Evolutionary conservation across 2,888 invertebrate species (phyloP), one percentile per base, ranked within the genome.

Genomic region (Acrobasis suavella): DNA sequence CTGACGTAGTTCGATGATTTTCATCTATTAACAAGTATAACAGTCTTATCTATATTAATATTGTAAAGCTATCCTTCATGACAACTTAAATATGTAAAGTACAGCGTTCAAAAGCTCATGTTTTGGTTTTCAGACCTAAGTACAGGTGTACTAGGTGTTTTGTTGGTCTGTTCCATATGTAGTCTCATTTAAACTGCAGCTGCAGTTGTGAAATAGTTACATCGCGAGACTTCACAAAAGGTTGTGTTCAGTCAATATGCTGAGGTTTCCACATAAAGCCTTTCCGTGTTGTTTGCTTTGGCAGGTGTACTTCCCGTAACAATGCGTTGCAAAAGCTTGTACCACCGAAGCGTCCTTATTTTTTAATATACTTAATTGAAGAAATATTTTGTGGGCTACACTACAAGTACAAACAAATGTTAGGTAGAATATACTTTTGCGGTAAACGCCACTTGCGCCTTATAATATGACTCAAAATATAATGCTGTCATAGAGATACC

Each of bases 241-340:
- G 50, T 38, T 15, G 50, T 17, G 50, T 15, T 9, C 50, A 50
- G 22, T 50, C 15, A 60, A 60, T 50, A 39, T 37, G 37, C 42
- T 49, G 2, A 14, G 15, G 54, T 49, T 54, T 55, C 54, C 32
- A 60, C 32, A 49, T 60, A 60, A 54, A 60, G 60, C 60, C 10
- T 60, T 60, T 42, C 52, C 52, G 22, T 60, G 60, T 42, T 42
- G 16, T 60, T 42, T 46, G 32, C 8, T 42, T 46, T 60, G 51
- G 60, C 32, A 58, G 12, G 17, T 42, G 10, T 32, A n/a, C 16
- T 9, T 10, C 6, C 6, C 16, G 38, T 50, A 17, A 51, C 60
- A 60, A 15, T 50, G 16, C 15, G 9, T 12, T 37, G 15, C 1
- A 15, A 37, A 38, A 32, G 32, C 32, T 32, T 32, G 32, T 32